These are phyloP conservation scores for Drosophila maculinotata DNA, from an alignment of 2,888 invertebrate species.

Conservation along the genomic window DNA sequence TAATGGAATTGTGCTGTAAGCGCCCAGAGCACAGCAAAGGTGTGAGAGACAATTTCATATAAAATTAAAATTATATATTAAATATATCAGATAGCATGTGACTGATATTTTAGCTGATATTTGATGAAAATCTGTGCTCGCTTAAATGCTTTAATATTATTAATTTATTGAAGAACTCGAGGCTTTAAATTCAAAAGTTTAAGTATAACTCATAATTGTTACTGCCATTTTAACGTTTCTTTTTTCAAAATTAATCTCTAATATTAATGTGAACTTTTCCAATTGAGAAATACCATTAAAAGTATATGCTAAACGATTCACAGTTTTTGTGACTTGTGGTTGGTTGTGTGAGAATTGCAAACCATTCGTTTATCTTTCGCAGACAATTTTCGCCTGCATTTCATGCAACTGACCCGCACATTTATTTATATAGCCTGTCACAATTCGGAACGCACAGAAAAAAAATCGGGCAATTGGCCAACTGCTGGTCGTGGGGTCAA, in stretches of 20 bases:
- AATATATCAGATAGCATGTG: background rate
- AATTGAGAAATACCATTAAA: background rate
- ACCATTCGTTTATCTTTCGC: conserved; percentile 9
- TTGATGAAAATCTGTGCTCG: no score
- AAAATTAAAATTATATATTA: background rate
- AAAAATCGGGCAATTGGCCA: conserved; percentile 22
- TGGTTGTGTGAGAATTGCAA: background rate
- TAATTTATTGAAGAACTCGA: no score
- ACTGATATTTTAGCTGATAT: background rate
- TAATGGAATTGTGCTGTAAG: conserved; percentile 54
- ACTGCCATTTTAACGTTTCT: no score
- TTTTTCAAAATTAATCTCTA: no score
- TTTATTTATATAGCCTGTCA: conserved; percentile 47
- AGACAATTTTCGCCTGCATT: conserved; percentile 54
- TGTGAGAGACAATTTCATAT: background rate
- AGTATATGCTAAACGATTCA: no score
- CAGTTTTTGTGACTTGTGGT: background rate
- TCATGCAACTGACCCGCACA: conserved; percentile 35
- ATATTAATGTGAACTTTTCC: no score
- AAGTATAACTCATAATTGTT: no score
- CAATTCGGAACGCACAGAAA: conserved; percentile 6
- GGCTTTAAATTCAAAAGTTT: no score
- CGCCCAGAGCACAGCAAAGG: conserved; percentile 1
- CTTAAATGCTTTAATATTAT: no score
- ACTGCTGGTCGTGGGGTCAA: conserved; percentile 11